Evolutionary conservation across 2,888 invertebrate species (phyloP), one percentile per base, ranked within the genome.

Genomic region (Megamerina dolium): DNA sequence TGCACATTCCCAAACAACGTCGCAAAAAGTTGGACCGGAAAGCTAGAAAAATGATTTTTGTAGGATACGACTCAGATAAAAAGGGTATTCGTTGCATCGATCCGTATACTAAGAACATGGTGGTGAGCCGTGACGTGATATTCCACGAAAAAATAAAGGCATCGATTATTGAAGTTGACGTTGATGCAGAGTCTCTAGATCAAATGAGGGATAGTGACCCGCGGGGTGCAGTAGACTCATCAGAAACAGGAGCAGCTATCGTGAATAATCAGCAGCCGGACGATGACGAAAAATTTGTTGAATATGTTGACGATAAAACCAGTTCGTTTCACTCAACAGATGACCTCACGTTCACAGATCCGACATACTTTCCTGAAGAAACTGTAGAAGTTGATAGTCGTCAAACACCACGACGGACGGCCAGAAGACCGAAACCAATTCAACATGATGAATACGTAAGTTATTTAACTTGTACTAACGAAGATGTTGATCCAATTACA

Each of bases 71-170:
- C 10, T 41, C 20, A 21, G 20, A 41, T 31, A 45, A 36, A 34
- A 41, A 45, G 16, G 34, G 45, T 6, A 32, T 42, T 46, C 46
- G 46, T 37, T 46, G 41, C 17, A 42, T 46, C 9, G 34, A 46
- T 32, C 37, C 23, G 10, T 19, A 37, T 12, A 42, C 27, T n/a
- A 41, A 36, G 12, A 35, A 41, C 12, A 26, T 45, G 14, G 36
- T 38, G 23, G 27, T 42, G 14, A 46, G 37, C 27, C 17, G 37
- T 18, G 41, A 42, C 31, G 38, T 34, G 9, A 43, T 38, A 34
- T 46, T 46, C 21, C 36, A 38, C 26, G 46, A 43, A 30, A 43
- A 33, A 34, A 21, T 32, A 8, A 26, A 39, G 13, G 20, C 31
- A 31, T 21, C 29, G 17, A 30, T 14, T 14, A 20, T 13, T 29